Percentiles rank a stretch among this genome's conserved stretches.
Conservation (phyloP, 1,140 invertebrate species). For the Thaumetopoea pityocampa region DNA sequence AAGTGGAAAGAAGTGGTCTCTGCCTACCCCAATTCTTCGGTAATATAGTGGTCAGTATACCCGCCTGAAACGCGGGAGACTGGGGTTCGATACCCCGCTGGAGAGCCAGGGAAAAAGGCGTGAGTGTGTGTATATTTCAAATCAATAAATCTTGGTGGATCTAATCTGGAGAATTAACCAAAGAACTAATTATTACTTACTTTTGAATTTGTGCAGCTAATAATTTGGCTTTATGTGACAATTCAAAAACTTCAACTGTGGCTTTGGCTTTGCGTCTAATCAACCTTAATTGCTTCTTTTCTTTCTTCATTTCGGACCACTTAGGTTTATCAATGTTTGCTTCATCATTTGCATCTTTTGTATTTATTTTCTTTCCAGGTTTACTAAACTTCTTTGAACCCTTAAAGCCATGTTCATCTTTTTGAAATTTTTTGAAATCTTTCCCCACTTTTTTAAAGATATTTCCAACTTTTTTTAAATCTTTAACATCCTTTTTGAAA, state of each 20-base stretch:
- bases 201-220: conserved; percentile 87
- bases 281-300: conserved; percentile 81
- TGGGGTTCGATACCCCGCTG: too few species aligned
- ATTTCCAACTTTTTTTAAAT: conserved; percentile 13
- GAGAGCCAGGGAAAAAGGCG: too few species aligned
- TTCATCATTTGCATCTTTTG: conserved; percentile 27
- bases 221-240: conserved; percentile 84
- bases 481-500: conserved; percentile 29
- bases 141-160: too few species aligned
- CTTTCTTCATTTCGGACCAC: conserved; percentile 84
- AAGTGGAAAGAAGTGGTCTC: too few species aligned
- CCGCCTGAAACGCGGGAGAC: too few species aligned
- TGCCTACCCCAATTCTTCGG: too few species aligned
- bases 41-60: too few species aligned
- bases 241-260: conserved; percentile 79
- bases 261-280: conserved; percentile 72
- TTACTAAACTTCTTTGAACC: conserved; percentile 24
- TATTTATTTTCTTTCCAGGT: conserved; percentile 27
- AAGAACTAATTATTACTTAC: too few species aligned
- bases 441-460: conserved; percentile 31
- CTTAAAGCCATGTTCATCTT: conserved; percentile 18
- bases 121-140: too few species aligned
- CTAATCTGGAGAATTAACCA: too few species aligned
- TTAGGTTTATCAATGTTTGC: conserved; percentile 78
- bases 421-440: conserved; percentile 27